Conservation (phyloP, 2,888 invertebrate genomes). For the Netelia melanura region DNA sequence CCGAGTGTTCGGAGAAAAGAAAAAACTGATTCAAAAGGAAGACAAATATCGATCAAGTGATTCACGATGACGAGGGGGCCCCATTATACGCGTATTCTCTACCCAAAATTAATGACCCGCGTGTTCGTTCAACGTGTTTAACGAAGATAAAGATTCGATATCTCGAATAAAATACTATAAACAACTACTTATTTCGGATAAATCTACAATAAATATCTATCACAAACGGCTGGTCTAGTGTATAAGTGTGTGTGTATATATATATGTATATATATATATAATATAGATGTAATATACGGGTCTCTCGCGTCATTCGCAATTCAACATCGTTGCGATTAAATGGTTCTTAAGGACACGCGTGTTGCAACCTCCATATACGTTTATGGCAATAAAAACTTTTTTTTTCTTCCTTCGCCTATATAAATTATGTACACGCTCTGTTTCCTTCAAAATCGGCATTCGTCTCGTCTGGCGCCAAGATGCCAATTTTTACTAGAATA, state of each 20-base stretch:
- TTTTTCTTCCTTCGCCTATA: conserved; percentile 33
- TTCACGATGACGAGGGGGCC: conserved; percentile 32
- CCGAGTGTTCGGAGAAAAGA: conserved; percentile 34
- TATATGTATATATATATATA: conserved; percentile 38
- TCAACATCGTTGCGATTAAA: conserved; percentile 61
- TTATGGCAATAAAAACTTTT: conserved; percentile 59
- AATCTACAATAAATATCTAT: conserved; percentile 84
- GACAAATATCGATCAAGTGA: conserved; percentile 63
- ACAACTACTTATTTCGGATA: conserved; percentile 76
- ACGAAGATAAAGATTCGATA: conserved; percentile 50
- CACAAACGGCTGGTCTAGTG: conserved; percentile 82
- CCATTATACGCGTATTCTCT: conserved; percentile 18
- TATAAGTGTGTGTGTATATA: conserved; percentile 54
- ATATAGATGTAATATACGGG: conserved; percentile 46
- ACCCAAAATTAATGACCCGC: neutral
- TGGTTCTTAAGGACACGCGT: conserved; percentile 64
- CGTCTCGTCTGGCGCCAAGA: conserved; percentile 33
- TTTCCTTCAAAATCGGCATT: conserved; percentile 31
- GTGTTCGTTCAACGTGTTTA: conserved; percentile 17
- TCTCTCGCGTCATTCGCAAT: conserved; percentile 59
- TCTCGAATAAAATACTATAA: conserved; percentile 70
- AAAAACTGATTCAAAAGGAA: conserved; percentile 52
- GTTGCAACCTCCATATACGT: conserved; percentile 59
- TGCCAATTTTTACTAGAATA: conserved; percentile 38
- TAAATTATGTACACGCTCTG: conserved; percentile 59